Conservation (phyloP, 2,113 vertebrate species). For the Podarcis raffonei region DNA sequence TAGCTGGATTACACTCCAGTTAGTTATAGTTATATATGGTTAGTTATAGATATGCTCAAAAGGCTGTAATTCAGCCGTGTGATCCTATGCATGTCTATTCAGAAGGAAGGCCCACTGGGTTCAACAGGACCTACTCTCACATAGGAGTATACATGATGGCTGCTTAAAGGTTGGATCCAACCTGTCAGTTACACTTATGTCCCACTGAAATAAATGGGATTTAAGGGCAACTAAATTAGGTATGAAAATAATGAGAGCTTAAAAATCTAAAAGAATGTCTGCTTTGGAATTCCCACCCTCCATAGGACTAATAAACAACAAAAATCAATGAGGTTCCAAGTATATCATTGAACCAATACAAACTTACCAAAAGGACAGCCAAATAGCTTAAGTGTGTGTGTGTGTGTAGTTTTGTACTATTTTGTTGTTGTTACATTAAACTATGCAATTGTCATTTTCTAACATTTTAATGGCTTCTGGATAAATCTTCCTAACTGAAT, state of each 20-base stretch:
- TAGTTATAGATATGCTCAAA: not conserved
- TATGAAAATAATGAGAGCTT: not conserved
- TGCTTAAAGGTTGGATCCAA: too few relatives aligned
- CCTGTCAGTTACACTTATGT: too few relatives aligned
- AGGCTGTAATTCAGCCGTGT: not conserved
- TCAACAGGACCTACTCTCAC: too few relatives aligned
- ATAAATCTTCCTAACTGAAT: constrained; percentile 75
- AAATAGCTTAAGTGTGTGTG: not conserved
- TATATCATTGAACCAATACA: not conserved
- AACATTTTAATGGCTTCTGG: constrained; percentile 74
- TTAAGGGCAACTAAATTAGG: too few relatives aligned
- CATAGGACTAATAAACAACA: not conserved
- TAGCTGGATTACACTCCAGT: not conserved
- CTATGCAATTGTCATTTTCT: constrained; percentile 62
- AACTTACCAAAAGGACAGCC: not conserved
- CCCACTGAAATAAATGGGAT: too few relatives aligned
- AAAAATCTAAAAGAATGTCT: constrained; percentile 14
- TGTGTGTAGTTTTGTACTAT: too few relatives aligned
- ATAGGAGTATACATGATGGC: too few relatives aligned
- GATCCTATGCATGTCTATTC: not conserved
- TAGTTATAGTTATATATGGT: too few relatives aligned
- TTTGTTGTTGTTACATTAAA: constrained; percentile 44
- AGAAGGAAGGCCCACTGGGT: too few relatives aligned
- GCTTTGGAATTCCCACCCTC: not conserved
- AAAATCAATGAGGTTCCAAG: not conserved